Evolutionary conservation across 2,797 vertebrate species (phyloP).

Genomic region (Cynodonichthys magdalenae): DNA sequence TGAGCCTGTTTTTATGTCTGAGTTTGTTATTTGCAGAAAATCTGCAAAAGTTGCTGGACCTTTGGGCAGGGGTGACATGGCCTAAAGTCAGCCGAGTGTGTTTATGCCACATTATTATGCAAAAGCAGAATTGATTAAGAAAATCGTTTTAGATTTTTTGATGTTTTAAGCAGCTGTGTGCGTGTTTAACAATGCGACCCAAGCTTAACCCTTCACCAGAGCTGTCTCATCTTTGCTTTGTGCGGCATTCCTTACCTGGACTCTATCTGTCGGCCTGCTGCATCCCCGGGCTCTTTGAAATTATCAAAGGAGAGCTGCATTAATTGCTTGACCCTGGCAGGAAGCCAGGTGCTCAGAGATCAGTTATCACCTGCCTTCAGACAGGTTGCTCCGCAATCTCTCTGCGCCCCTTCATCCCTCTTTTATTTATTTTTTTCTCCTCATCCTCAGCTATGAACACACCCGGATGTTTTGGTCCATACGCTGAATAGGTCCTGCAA

Average conservation of each 20-base stretch:
- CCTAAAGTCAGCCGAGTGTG: conserved; percentile 47
- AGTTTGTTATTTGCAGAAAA: conserved; percentile 15
- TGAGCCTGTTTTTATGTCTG: conserved; percentile 12
- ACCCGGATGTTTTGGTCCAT: conserved; percentile 28
- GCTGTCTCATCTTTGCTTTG: conserved; percentile 63
- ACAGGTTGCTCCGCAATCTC: conserved; percentile 65
- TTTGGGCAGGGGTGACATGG: conserved; percentile 38
- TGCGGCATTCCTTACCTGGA: conserved; percentile 32
- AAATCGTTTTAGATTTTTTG: conserved; percentile 56
- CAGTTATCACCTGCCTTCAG: conserved; percentile 67
- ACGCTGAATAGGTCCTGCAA: conserved; percentile 54
- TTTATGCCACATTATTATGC: conserved; percentile 64
- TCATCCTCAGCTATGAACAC: conserved; percentile 54
- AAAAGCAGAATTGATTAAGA: conserved; percentile 67
- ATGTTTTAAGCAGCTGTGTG: conserved; percentile 57
- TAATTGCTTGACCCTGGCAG: conserved; percentile 79
- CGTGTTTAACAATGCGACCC: conserved; percentile 63
- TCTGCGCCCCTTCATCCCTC: conserved; percentile 27
- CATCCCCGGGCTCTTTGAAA: conserved; percentile 60
- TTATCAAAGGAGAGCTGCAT: conserved; percentile 75
- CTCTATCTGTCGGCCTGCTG: conserved; percentile 47
- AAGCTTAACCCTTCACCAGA: conserved; percentile 63
- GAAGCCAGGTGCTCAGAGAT: conserved; percentile 75
- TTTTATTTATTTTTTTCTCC: conserved; percentile 13
- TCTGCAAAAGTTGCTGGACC: conserved; percentile 24